Evolutionary conservation across 2,797 vertebrate genomes (phyloP).

Genomic region (Peromyscus melanophrys): DNA sequence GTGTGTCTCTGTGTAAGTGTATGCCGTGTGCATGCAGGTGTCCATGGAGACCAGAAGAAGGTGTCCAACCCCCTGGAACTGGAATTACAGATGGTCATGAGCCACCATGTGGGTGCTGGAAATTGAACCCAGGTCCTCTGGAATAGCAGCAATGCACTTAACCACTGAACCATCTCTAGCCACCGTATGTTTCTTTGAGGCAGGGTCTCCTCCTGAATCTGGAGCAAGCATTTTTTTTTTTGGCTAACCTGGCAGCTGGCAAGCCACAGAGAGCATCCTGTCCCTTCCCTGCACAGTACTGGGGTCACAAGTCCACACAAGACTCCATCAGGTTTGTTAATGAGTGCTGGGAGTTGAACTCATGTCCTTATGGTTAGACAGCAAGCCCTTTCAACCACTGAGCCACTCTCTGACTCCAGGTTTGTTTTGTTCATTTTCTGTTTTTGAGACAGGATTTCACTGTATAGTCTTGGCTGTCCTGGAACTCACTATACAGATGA

Average conservation of each 20-base stretch:
- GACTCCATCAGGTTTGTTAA: not conserved
- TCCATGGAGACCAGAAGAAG: not conserved
- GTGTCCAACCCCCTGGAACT: not conserved
- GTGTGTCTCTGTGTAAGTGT: not conserved
- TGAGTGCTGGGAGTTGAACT: not conserved
- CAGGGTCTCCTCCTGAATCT: not conserved
- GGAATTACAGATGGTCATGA: not conserved
- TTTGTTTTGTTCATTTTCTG: not conserved
- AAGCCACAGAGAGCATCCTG: not conserved
- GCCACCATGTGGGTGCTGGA: not conserved
- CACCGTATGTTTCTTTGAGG: no score
- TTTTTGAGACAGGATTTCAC: not conserved
- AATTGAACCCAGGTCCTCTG: not conserved
- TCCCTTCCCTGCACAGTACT: not conserved
- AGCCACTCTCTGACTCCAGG: not conserved
- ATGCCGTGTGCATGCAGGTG: not conserved
- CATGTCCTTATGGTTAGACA: not conserved
- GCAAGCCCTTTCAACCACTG: not conserved
- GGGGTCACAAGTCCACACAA: not conserved
- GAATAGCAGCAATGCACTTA: not conserved
- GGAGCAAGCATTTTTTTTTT: not conserved
- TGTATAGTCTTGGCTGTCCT: not conserved
- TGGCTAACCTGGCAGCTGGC: not conserved
- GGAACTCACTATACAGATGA: not conserved
- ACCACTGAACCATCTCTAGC: not conserved